Evolutionary conservation across 2,113 vertebrate genomes (phyloP).

Genomic region (Acanthisitta chloris): DNA sequence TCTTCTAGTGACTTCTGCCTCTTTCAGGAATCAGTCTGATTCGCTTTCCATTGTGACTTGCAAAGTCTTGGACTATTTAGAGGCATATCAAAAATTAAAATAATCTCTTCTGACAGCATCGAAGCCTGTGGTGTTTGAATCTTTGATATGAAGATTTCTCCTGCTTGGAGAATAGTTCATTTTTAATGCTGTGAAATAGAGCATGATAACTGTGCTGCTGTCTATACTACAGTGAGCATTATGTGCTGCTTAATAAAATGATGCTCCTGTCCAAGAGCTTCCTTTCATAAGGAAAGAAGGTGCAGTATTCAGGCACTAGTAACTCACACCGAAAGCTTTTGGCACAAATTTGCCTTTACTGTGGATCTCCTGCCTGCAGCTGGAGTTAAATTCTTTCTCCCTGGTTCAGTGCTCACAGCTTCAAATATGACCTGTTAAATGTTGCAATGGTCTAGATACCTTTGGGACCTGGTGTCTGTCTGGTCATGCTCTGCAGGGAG

Average conservation of each 20-base stretch:
- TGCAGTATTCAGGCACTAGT: neutral
- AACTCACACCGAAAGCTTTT: neutral
- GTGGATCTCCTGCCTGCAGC: neutral
- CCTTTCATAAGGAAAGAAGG: neutral
- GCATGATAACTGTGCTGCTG: neutral
- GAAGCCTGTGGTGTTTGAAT: neutral
- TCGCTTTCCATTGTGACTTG: neutral
- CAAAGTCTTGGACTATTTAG: neutral
- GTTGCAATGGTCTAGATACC: neutral
- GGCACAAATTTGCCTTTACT: neutral
- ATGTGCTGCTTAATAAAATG: neutral
- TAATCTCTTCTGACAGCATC: neutral
- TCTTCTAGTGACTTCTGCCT: neutral
- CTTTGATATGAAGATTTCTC: slow-evolving; percentile 21
- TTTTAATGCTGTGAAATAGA: slow-evolving; percentile 40
- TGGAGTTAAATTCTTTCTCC: neutral
- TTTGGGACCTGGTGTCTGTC: neutral
- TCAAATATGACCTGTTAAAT: neutral
- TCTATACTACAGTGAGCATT: neutral
- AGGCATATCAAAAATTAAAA: neutral
- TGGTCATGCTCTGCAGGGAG: neutral
- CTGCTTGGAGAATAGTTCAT: neutral
- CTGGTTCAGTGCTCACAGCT: neutral
- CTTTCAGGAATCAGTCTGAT: neutral
- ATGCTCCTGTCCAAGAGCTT: neutral